Evolutionary conservation across 2,113 vertebrate genomes (phyloP).

Genomic region (Grus americana): DNA sequence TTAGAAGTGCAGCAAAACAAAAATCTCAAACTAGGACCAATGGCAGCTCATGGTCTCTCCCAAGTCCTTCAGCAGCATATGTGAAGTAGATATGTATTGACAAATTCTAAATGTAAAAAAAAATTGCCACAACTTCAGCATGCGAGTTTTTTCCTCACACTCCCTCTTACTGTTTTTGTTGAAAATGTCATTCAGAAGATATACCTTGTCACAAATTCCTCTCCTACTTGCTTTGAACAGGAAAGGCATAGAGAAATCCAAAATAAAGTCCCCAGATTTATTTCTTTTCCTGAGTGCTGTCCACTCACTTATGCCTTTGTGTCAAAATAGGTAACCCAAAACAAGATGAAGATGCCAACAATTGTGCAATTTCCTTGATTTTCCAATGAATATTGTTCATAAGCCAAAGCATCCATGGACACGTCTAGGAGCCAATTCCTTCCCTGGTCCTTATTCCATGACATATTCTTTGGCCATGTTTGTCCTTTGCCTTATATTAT

Average conservation of each 20-base stretch:
- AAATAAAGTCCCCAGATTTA: background rate
- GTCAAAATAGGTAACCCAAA: background rate
- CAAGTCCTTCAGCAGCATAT: background rate
- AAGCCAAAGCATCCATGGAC: background rate
- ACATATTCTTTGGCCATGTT: background rate
- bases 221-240: background rate
- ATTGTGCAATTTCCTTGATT: background rate
- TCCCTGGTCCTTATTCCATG: background rate
- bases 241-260: background rate
- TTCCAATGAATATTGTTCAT: background rate
- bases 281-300: background rate
- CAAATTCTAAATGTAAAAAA: background rate
- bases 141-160: background rate
- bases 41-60: background rate
- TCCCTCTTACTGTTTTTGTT: background rate
- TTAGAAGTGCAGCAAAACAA: background rate
- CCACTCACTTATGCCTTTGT: background rate
- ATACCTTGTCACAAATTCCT: background rate
- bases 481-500: background rate
- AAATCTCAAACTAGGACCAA: background rate
- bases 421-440: background rate
- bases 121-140: background rate
- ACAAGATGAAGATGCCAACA: background rate
- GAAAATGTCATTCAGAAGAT: background rate
- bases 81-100: background rate